Base-by-base conservation (phyloP, 2,113 vertebrate species). In the Delphinapterus leucas region DNA sequence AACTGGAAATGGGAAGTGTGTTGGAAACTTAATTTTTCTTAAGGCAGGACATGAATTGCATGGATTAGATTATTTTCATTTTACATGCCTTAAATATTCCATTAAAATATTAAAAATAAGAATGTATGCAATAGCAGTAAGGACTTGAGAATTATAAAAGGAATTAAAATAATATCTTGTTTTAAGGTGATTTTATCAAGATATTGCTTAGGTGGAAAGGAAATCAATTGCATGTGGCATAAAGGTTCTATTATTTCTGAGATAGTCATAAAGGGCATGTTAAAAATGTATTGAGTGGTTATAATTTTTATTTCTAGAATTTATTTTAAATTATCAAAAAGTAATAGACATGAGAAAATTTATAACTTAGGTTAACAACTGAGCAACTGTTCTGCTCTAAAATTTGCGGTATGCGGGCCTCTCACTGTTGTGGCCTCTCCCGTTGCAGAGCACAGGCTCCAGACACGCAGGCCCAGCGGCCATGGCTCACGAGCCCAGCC, bases 181-280 rank as follows among this genome's bases (percentile, higher is more conserved):
- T 87, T 91, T 20, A 73, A 89, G 20, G 3, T 88, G 55, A 36
- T 91, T 92, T 82, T 96, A 92, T 73, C 21, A 60, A 92, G 92
- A 95, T 88, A 71, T 21, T 61, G 8, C 63, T 17, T 89, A 88
- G 6, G 18, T 68, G 26, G 65, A 77, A 88, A 91, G n/a, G 17
- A 94, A n/a, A 79, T 82, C 38, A 82, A 55, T 36, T 23, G 85
- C 18, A 76, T 96, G 58, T 1, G 8, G 20, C 10, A 21, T 61
- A 1, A 28, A 47, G 4, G 0, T 44, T 85, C 79, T 79, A 0
- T 47, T 44, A 61, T 80, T 88, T 80, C 79, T 67, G 13, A 85
- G 15, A 12, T 3, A 4, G 53, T 71, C 7, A 18, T 31, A 71
- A 76, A 41, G 3, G 8, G 15, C 25, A 18, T 47, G 1, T 41